Conservation (phyloP, 92 coral and sea anemone species). For the Bergia puertoricense region DNA sequence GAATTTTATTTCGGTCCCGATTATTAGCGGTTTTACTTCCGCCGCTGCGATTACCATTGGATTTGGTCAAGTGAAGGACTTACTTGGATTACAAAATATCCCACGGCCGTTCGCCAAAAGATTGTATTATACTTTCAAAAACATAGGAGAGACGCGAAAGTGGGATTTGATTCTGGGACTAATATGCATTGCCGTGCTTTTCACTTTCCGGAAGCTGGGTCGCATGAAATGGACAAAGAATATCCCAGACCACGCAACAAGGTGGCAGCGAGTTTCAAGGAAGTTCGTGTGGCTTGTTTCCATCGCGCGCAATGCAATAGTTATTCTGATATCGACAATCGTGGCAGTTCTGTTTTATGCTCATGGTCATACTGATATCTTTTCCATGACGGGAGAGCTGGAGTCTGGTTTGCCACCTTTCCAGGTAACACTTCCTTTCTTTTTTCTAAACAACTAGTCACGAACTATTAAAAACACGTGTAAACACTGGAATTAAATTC, state of each 20-base stretch:
- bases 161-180: conserved; percentile 89
- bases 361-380: conserved; percentile 73
- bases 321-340: conserved; percentile 72
- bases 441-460: neutral
- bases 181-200: conserved; percentile 64
- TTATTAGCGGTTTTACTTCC: conserved; percentile 92
- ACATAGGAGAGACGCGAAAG: conserved; percentile 76
- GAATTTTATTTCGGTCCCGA: conserved; percentile 91
- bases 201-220: conserved; percentile 73
- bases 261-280: conserved; percentile 67
- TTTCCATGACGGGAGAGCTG: conserved; percentile 75
- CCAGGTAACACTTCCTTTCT: conserved; percentile 58
- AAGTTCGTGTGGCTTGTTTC: conserved; percentile 79
- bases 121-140: conserved; percentile 80
- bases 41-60: conserved; percentile 96
- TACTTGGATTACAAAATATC: conserved; percentile 76
- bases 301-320: conserved; percentile 84
- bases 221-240: conserved; percentile 78
- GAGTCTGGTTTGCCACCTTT: conserved; percentile 87
- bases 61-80: conserved; percentile 86
- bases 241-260: conserved; percentile 54
- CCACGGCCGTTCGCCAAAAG: conserved; percentile 83
- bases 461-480: neutral
- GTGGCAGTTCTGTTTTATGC: conserved; percentile 63
- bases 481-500: too few relatives aligned